Evolutionary conservation across 2,888 invertebrate species (phyloP).

Genomic region (Anthophora plumipes): DNA sequence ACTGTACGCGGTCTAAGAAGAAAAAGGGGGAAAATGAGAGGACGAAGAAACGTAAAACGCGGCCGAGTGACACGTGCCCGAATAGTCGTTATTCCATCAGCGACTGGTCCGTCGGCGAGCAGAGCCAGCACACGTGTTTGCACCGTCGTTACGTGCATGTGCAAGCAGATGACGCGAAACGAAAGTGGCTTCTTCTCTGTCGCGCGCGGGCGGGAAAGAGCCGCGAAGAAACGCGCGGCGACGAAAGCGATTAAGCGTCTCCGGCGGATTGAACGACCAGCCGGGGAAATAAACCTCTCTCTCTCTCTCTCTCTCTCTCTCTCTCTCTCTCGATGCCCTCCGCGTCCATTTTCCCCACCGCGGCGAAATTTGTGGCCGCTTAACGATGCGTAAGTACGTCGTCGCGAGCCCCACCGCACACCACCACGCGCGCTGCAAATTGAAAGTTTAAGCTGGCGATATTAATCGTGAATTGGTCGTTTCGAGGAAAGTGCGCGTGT

Average conservation of each 20-base stretch:
- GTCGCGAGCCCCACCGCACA: not conserved
- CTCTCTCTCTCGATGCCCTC: not conserved
- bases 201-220: conserved; percentile 10
- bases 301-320: too few relatives aligned
- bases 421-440: not conserved
- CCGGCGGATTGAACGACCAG: not conserved
- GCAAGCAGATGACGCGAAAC: conserved; percentile 55
- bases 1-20: too few relatives aligned
- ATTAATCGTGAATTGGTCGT: not conserved
- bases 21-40: not conserved
- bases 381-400: not conserved
- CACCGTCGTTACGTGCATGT: conserved; percentile 54
- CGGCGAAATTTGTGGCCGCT: conserved; percentile 2
- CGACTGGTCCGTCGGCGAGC: conserved; percentile 39
- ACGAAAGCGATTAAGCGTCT: conserved; percentile 25
- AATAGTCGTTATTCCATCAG: conserved; percentile 69
- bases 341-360: not conserved
- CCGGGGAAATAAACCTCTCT: not conserved
- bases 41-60: conserved; percentile 39
- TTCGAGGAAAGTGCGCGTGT: too few relatives aligned
- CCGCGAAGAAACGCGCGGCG: conserved; percentile 16
- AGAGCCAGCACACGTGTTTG: conserved; percentile 43
- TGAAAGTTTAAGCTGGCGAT: not conserved
- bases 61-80: conserved; percentile 59
- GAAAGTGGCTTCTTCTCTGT: conserved; percentile 39